phyloP scores from a whole-genome alignment of 2,113 vertebrate species.

The Tapirus terrestris region DNA sequence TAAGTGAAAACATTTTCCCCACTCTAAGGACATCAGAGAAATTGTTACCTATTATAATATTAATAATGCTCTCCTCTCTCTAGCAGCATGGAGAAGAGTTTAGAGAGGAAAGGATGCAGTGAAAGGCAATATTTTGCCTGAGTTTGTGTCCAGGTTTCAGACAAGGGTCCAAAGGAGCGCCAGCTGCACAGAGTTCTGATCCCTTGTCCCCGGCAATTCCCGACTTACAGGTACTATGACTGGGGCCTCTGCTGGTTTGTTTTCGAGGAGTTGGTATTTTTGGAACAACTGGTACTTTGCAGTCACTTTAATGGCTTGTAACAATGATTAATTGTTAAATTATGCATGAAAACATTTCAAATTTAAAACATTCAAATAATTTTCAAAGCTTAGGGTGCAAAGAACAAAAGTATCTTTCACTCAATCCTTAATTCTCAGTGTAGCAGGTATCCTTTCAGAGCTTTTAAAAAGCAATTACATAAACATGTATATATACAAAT shows the following conservation, averaged over 20 bases:
- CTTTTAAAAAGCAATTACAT: neutral
- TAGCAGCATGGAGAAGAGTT: neutral
- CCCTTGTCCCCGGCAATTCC: neutral
- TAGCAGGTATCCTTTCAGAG: neutral
- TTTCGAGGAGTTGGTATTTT: neutral
- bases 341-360: neutral
- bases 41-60: neutral
- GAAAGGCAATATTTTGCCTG: neutral
- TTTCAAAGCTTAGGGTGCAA: neutral
- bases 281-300: neutral
- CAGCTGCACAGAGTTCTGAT: too few species aligned
- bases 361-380: neutral
- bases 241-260: neutral
- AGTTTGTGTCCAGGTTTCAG: neutral
- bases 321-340: neutral
- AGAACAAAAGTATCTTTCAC: too few species aligned
- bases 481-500: neutral
- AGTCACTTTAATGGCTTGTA: neutral
- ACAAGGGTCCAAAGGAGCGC: rapidly evolving
- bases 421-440: neutral
- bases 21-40: neutral
- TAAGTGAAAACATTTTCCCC: neutral
- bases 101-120: neutral
- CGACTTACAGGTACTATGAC: neutral
- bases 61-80: neutral